These are phyloP conservation scores for Chrysolina oricalcia DNA, from an alignment of 2,888 invertebrate species.

Conservation along the genomic window DNA sequence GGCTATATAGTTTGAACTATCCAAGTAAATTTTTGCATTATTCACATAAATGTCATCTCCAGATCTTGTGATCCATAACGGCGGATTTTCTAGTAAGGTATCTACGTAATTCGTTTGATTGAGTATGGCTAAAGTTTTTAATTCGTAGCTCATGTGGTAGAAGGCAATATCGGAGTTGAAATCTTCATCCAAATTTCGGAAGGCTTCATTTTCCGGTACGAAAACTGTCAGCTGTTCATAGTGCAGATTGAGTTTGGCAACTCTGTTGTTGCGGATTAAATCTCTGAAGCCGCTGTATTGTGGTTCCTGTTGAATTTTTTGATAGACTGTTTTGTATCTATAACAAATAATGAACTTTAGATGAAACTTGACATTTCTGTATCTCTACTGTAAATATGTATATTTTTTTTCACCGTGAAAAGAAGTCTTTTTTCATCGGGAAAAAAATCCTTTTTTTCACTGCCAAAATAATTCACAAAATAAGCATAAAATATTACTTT, in stretches of 20 bases:
- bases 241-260: slow-evolving; percentile 80
- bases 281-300: slow-evolving; percentile 81
- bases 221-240: slow-evolving; percentile 87
- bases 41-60: slow-evolving; percentile 86
- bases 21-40: slow-evolving; percentile 85
- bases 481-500: too few relatives aligned
- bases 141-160: slow-evolving; percentile 71
- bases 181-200: slow-evolving; percentile 75
- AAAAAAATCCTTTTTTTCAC: too few relatives aligned
- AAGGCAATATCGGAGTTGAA: slow-evolving; percentile 76
- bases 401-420: too few relatives aligned
- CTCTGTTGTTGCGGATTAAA: slow-evolving; percentile 79
- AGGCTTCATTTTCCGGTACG: slow-evolving; percentile 89
- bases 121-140: slow-evolving; percentile 78
- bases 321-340: slow-evolving; percentile 58
- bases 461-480: too few relatives aligned
- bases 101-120: slow-evolving; percentile 53
- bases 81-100: slow-evolving; percentile 87
- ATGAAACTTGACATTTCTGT: too few relatives aligned
- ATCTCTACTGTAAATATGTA: too few relatives aligned
- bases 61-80: slow-evolving; percentile 85
- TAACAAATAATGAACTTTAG: background rate
- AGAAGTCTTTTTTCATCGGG: too few relatives aligned
- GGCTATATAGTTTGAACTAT: slow-evolving; percentile 65
- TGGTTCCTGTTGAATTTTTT: slow-evolving; percentile 62